A percentile compares a stretch with the other conserved stretches of the same genome.
Conservation (phyloP, 2,888 invertebrate genomes). For the Sipha maydis region DNA sequence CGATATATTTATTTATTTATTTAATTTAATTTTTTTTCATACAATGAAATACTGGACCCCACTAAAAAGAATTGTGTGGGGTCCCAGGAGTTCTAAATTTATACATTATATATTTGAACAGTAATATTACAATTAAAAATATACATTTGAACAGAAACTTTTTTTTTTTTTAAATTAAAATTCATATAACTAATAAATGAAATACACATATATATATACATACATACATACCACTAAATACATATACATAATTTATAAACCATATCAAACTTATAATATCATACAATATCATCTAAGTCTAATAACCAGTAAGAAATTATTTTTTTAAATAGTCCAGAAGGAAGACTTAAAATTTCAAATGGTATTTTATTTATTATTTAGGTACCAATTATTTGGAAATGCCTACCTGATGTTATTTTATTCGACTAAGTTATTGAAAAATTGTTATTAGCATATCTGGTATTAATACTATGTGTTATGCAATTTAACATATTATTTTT, state of each 20-base stretch:
- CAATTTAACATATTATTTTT: no score
- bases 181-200: no score
- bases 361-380: not conserved
- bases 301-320: not conserved
- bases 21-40: no score
- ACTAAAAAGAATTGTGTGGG: not conserved
- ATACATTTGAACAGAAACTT: not conserved
- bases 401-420: not conserved
- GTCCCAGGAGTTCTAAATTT: not conserved
- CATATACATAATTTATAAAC: no score
- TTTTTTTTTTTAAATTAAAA: no score
- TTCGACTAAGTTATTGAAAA: no score
- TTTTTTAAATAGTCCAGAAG: not conserved
- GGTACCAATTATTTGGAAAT: not conserved
- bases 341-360: not conserved
- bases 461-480: no score
- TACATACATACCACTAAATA: no score
- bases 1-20: no score
- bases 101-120: not conserved
- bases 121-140: not conserved
- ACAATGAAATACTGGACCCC: not conserved
- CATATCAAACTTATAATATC: not conserved
- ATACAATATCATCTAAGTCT: not conserved
- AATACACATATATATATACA: no score
- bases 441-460: no score